phyloP scores from a whole-genome alignment of 2,888 invertebrate species.

The Drosophila monieri region DNA sequence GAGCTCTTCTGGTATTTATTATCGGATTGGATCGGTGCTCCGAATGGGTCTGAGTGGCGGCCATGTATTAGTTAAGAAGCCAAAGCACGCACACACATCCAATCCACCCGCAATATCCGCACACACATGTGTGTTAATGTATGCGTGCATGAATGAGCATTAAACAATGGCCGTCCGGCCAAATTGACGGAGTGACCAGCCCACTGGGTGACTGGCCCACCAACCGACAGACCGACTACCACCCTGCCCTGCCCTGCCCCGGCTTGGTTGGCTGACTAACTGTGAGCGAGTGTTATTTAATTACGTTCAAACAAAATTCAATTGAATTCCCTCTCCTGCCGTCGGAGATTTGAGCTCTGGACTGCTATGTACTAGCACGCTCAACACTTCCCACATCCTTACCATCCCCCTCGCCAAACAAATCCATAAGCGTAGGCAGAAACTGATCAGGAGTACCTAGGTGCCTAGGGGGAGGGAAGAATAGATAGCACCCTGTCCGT shows the following conservation, averaged over 20 bases:
- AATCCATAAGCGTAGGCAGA: conserved; percentile 2
- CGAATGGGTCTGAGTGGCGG: conserved; percentile 3
- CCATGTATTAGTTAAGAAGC: conserved; percentile 4
- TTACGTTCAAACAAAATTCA: conserved; percentile 49
- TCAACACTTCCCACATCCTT: background rate
- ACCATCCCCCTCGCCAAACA: background rate
- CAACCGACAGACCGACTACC: too few species aligned
- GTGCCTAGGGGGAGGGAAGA: too few species aligned
- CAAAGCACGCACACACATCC: background rate
- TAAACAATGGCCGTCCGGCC: conserved; percentile 34
- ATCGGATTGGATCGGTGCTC: conserved; percentile 38
- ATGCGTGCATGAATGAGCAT: conserved; percentile 38
- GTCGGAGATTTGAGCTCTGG: conserved; percentile 8
- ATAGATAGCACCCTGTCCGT: too few species aligned
- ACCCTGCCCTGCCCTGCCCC: too few species aligned
- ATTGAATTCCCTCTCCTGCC: conserved; percentile 41
- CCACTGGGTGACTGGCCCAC: background rate
- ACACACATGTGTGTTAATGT: conserved; percentile 25
- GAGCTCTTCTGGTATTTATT: conserved; percentile 30
- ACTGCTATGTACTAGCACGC: conserved; percentile 5
- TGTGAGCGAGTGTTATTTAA: conserved; percentile 51
- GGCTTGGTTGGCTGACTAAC: conserved; percentile 28
- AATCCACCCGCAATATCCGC: conserved; percentile 2
- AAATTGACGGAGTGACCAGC: background rate
- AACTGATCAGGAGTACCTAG: background rate